Conservation (phyloP, 2,888 invertebrate genomes). For the Cylindroiulus punctatus region DNA sequence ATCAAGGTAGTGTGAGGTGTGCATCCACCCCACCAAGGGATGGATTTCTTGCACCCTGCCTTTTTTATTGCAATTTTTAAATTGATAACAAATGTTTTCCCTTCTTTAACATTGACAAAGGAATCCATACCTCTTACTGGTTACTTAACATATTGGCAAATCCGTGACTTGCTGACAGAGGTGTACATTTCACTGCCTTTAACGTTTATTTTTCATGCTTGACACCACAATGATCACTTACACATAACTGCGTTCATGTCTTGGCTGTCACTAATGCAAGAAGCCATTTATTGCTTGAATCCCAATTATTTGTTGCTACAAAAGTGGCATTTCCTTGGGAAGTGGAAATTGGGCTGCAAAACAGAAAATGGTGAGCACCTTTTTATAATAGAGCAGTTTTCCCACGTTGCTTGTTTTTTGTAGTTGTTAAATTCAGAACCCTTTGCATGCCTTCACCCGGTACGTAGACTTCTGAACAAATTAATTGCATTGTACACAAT, state of each 20-base stretch:
- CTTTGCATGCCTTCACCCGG: slow-evolving; percentile 28
- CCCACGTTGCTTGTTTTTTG: slow-evolving; percentile 12
- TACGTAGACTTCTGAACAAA: slow-evolving; percentile 31
- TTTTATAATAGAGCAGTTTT: slow-evolving; percentile 36
- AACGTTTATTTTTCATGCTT: slow-evolving; percentile 29
- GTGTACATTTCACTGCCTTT: slow-evolving; percentile 46
- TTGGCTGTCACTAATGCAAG: slow-evolving; percentile 24
- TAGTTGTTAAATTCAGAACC: slow-evolving; percentile 18
- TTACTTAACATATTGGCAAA: slow-evolving; percentile 51
- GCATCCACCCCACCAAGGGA: slow-evolving; percentile 50
- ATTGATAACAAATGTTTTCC: slow-evolving; percentile 40
- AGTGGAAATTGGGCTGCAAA: neutral
- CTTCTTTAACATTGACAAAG: slow-evolving; percentile 11
- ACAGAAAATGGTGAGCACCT: slow-evolving; percentile 36
- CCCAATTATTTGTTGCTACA: slow-evolving; percentile 8
- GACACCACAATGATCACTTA: slow-evolving; percentile 23
- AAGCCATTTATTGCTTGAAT: neutral
- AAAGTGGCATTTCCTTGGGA: slow-evolving; percentile 13
- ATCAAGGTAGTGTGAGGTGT: slow-evolving; percentile 47
- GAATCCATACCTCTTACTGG: slow-evolving; percentile 48
- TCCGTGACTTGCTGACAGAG: slow-evolving; percentile 36
- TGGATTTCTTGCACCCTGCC: slow-evolving; percentile 50
- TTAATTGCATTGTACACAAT: slow-evolving; percentile 43
- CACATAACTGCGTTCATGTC: neutral
- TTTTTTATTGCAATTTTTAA: slow-evolving; percentile 53